Evolutionary conservation across 2,113 vertebrate species (phyloP), one percentile per base, ranked within the genome.

Genomic region (Myotis davidii): DNA sequence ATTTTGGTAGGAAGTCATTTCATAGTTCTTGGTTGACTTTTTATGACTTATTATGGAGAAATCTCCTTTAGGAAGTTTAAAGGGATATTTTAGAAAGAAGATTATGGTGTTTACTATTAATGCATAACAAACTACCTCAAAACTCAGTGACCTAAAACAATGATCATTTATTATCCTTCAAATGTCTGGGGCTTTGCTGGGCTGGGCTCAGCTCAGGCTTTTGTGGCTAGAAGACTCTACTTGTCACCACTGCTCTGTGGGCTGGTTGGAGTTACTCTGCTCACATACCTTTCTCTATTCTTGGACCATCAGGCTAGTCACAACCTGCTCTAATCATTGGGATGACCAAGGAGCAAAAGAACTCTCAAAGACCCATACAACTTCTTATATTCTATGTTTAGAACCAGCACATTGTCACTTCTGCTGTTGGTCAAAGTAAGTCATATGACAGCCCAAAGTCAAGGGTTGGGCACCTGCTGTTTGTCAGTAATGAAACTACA

Each of bases 1-100:
- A 86, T 34, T 89, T 76, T 92, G 25, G 59, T 85, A 69, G 20
- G 25, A 69, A 84, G 25, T 81, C 67, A 85, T 86, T 91, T 70
- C 17, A 67, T 61, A 42, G 29, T 20, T 42, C 6, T 70, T 73
- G 32, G 23, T 73, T 72, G 34, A 27, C 18, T 50, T 69, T 93
- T 77, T 85, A 20, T 67, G n/a, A 67, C 10, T 64, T 39, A 73
- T 18, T 25, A 48, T 18, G 3, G 81, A 77, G 74, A 83, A 92
- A 79, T 54, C 9, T 59, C 73, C 59, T 64, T 78, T 64, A 85
- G 20, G 6, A 88, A 70, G 3, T 83, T 39, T 76, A 29, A 92
- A 65, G 50, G 17, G 32, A 67, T 45, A 37, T 78, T 91, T 78
- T 59, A 10, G 37, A 83, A 54, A 85, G 37, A 59, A 77, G 25